These are phyloP conservation scores for Thaumatotibia leucotreta DNA, from an alignment of 1,140 invertebrate genomes.

Conservation along the genomic window DNA sequence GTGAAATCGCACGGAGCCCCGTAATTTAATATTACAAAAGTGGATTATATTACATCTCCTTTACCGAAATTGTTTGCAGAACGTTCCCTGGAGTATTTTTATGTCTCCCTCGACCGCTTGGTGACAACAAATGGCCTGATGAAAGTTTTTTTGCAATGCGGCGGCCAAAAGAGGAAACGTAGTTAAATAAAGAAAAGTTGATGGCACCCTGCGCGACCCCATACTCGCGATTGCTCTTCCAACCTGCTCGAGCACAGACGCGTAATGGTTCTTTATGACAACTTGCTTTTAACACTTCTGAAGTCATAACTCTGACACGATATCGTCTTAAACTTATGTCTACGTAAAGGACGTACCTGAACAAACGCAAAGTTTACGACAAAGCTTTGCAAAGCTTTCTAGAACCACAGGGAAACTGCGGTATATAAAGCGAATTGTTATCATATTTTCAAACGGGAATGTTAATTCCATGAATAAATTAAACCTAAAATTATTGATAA, in stretches of 20 bases:
- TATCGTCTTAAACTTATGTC: background rate
- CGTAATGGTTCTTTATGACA: background rate
- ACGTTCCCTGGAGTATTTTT: background rate
- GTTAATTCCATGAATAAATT: constrained; percentile 9
- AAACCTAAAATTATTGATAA: constrained; percentile 1
- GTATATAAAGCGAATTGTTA: background rate
- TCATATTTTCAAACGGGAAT: background rate
- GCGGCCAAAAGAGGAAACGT: background rate
- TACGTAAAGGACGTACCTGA: background rate
- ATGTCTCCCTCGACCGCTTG: background rate
- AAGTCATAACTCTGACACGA: background rate
- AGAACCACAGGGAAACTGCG: background rate
- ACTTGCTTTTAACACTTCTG: background rate
- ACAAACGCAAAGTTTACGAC: background rate
- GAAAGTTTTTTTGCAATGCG: background rate
- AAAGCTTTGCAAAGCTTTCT: background rate
- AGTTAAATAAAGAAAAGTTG: background rate
- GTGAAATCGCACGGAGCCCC: background rate
- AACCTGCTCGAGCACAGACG: background rate
- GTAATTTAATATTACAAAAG: background rate
- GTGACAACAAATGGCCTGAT: background rate
- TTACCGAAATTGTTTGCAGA: background rate
- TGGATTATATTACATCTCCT: background rate
- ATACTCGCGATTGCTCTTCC: background rate
- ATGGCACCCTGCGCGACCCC: background rate